Conservation (phyloP, 1,140 invertebrate species). For the Diuraphis noxia region DNA sequence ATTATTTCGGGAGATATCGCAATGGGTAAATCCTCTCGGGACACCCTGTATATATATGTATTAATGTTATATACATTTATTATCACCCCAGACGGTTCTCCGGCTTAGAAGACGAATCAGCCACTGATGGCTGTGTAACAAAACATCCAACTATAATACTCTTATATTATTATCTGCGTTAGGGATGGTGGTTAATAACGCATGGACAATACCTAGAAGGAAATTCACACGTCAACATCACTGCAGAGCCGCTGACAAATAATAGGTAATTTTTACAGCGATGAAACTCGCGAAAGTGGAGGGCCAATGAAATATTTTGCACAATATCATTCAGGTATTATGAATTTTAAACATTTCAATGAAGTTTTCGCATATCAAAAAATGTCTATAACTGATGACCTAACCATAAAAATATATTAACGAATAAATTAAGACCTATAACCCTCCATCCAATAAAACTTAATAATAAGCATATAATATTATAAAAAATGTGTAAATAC, state of each 20-base stretch:
- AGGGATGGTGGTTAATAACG: conserved; percentile 7
- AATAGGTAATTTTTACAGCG: neutral
- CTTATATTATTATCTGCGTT: neutral
- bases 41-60: neutral
- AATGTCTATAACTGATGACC: neutral
- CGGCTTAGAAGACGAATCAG: neutral
- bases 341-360: neutral
- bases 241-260: neutral
- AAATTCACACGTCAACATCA: conserved; percentile 14
- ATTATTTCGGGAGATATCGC: too few species aligned
- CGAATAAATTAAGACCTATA: neutral
- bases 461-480: neutral
- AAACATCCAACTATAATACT: neutral
- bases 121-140: neutral
- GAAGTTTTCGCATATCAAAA: neutral
- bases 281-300: neutral
- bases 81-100: neutral
- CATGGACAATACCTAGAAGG: neutral
- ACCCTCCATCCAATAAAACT: neutral
- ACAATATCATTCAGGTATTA: neutral
- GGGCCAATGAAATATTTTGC: neutral
- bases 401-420: neutral
- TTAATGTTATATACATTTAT: neutral
- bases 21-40: too few species aligned
- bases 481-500: neutral